Base-by-base conservation (phyloP, 2,113 vertebrate species). In the Electrona antarctica region DNA sequence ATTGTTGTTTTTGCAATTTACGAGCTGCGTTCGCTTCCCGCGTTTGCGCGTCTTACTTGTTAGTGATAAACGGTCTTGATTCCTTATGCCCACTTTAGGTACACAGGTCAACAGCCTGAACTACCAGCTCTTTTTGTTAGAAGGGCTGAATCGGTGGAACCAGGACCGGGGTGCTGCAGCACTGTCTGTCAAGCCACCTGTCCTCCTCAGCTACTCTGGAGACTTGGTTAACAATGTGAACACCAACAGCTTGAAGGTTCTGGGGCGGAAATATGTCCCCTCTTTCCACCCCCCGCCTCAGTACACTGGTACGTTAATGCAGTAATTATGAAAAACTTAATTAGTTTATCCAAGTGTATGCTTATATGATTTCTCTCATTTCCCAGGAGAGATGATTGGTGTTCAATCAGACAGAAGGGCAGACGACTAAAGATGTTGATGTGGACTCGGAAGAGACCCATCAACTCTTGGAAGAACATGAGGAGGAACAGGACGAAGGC, bases 111-210 rank as follows among this genome's bases (percentile, higher is more conserved):
- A 41, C 58, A 55, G 15, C 55, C 45, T 14, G 0, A 47, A 58
- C 29, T 68, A 58, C 66, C 66, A 68, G 45, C 54, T 55, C 4
- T 59, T 58, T 48, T 9, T 68, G 41, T 41, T 68, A 6, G 55
- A 68, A 15, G 55, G 66, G 10, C 33, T 68, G 6, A 5, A 12
- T 41, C 41, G 59, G 11, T 48, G 66, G 66, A 68, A 68, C 48
- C 21, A 21, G 21, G 21, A 21, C 21, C 21, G 21, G 21, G 21
- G 21, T 21, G 21, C 21, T 21, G 21, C 41, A 68, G 66, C 57
- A 68, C 41, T 54, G 47, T 52, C 54, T 67, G 12, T 59, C 70
- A 78, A 58, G 10, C 56, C 56, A 28, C 56, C 56, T 13, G 21
- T 15, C 7, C 56, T 28, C 14, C 56, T 58, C 56, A 58, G 56